Conservation (phyloP, 2,888 invertebrate genomes). For the Acanthosepion pharaonis region DNA sequence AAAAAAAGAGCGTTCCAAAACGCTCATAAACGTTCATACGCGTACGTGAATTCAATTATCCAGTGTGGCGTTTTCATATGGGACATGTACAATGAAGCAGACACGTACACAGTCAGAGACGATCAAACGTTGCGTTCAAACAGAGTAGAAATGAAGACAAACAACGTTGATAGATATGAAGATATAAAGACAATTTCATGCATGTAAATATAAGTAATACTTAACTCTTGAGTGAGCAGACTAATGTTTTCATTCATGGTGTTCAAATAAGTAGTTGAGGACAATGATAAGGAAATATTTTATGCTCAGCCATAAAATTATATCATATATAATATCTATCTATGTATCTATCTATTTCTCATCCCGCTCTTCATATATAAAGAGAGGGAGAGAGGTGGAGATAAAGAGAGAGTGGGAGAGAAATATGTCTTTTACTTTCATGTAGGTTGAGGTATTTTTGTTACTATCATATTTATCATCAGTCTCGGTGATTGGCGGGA, state of each 20-base stretch:
- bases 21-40: neutral
- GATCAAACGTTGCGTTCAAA: neutral
- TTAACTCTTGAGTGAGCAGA: neutral
- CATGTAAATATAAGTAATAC: neutral
- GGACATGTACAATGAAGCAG: neutral
- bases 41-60: slow-evolving; percentile 11
- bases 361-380: too few species aligned
- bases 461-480: too few species aligned
- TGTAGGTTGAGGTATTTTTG: too few species aligned
- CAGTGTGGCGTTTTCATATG: neutral
- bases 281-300: neutral
- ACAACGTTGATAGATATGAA: neutral
- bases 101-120: neutral
- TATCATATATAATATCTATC: neutral
- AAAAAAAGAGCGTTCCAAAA: neutral
- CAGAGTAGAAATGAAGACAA: neutral
- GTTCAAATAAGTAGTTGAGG: neutral
- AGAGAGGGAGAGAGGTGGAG: too few species aligned
- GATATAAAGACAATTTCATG: neutral
- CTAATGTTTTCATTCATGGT: neutral
- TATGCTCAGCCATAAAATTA: neutral
- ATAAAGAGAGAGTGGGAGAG: too few species aligned
- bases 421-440: too few species aligned
- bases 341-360: too few species aligned
- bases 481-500: too few species aligned